Conservation (phyloP, 2,888 invertebrate genomes). For the Meteorus colon region DNA sequence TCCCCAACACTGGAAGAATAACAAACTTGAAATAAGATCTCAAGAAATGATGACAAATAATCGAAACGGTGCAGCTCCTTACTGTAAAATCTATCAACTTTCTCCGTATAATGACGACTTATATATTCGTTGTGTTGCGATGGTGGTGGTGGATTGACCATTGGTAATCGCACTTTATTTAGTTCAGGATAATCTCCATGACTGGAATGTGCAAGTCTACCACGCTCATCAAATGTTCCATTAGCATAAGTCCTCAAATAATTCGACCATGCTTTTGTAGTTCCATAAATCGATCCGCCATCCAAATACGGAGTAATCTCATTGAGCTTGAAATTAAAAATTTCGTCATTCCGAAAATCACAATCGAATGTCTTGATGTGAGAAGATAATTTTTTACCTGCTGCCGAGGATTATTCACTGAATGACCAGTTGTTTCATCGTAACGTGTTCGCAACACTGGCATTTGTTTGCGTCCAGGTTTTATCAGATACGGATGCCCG, state of each 20-base stretch:
- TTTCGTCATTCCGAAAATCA: not conserved
- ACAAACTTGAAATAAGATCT: not conserved
- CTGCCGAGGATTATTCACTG: constrained; percentile 78
- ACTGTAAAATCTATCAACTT: constrained; percentile 76
- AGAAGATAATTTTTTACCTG: constrained; percentile 70
- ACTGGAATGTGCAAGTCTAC: constrained; percentile 72
- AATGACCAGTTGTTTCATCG: constrained; percentile 75
- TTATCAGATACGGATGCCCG: constrained; percentile 68
- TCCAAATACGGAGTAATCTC: constrained; percentile 79
- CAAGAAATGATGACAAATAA: too few species aligned
- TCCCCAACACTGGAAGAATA: constrained; percentile 73
- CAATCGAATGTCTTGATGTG: not conserved
- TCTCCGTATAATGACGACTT: constrained; percentile 70
- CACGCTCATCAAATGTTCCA: constrained; percentile 73
- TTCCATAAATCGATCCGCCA: constrained; percentile 78
- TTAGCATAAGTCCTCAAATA: constrained; percentile 74
- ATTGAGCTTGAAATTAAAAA: constrained; percentile 73
- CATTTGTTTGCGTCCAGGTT: constrained; percentile 70
- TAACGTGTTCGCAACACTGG: constrained; percentile 76
- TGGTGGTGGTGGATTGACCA: constrained; percentile 78
- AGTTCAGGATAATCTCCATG: constrained; percentile 74
- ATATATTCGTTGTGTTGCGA: constrained; percentile 72
- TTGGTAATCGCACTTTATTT: constrained; percentile 75
- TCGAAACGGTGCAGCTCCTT: constrained; percentile 55
- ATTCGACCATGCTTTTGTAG: constrained; percentile 77